Percentiles rank a stretch among this genome's conserved stretches.
Conservation (phyloP, 2,888 invertebrate genomes). For the Orthonevra nobilis region DNA sequence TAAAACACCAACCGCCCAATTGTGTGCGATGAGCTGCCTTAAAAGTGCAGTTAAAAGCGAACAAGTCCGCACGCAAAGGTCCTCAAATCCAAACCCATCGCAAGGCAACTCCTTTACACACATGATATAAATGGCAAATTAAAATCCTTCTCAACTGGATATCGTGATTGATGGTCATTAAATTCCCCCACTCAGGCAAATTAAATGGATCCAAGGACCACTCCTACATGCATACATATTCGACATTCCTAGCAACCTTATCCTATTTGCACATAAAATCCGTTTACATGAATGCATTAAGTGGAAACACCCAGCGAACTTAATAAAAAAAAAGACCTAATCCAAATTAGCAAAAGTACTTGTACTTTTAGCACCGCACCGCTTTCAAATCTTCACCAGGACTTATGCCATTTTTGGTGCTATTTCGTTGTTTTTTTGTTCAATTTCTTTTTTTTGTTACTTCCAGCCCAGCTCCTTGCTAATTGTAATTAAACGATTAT, state of each 20-base stretch:
- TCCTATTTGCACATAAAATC: constrained; percentile 29
- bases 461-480: constrained; percentile 17
- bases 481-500: constrained; percentile 58
- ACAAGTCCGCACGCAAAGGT: constrained; percentile 14
- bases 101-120: too few relatives aligned
- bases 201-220: constrained; percentile 27
- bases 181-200: constrained; percentile 11
- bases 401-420: too few relatives aligned
- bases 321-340: too few relatives aligned
- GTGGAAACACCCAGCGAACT: constrained; percentile 5
- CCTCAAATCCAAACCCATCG: background rate
- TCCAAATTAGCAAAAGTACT: background rate
- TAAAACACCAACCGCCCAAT: constrained; percentile 1
- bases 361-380: background rate
- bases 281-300: constrained; percentile 31
- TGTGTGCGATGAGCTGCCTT: constrained; percentile 1
- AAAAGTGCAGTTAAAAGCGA: constrained; percentile 10
- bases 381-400: background rate
- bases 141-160: constrained; percentile 37
- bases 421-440: too few relatives aligned
- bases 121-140: constrained; percentile 12
- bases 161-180: constrained; percentile 63
- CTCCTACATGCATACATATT: constrained; percentile 1
- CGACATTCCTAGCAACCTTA: background rate
- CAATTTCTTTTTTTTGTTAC: background rate